Base-by-base conservation (phyloP, 1,140 invertebrate species). In the Globodera ellingtonae region DNA sequence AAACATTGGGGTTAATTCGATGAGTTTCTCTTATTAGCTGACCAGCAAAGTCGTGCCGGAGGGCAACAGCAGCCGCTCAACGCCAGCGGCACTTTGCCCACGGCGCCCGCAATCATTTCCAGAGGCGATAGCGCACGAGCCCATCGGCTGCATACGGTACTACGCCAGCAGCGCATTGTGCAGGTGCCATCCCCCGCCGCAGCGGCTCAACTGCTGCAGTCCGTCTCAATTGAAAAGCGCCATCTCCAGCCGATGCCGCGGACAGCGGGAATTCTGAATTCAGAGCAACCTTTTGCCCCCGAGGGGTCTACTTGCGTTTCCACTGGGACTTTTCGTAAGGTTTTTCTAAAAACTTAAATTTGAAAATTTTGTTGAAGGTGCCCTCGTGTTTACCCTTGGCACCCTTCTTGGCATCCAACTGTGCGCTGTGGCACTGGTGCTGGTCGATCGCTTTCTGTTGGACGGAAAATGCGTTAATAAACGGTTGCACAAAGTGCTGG, bases 321-420 rank as follows among this genome's bases (percentile, higher is more conserved):
- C 8, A 52, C 15, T 52, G 52, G 52, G 52, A 15, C 52, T 52
- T 52, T 52, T 52, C 52, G 52, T 52, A 15, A 52, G 52, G 4
- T 52, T 52, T 52, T 52, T 52, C 50, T 52, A 7, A 9, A 52
- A 52, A 9, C 10, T 52, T 9, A 52, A 52, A 7, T 62, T 62
- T 62, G 56, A 62, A 62, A 62, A 62, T 62, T 13, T 0, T 15
- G 56, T 15, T 1, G 15, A 62, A 62, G 56, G 56, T 62, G 67
- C 0, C 9, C 67, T 85, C 18, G 75, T 85, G 65, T 73, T 72
- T 1, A 52, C 84, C 0, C 7, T 85, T 8, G 83, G 50, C 44
- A 24, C 86, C 6, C 46, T 85, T 6, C 56, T 87, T 15, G 50
- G 24, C 21, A 48, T 85, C 24, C 84, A 85, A 74, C 24, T 84